A percentile compares a stretch with the other conserved stretches of the same genome.
phyloP scores from a whole-genome alignment of 1,140 invertebrate species.

The Diploscapter pachys region DNA sequence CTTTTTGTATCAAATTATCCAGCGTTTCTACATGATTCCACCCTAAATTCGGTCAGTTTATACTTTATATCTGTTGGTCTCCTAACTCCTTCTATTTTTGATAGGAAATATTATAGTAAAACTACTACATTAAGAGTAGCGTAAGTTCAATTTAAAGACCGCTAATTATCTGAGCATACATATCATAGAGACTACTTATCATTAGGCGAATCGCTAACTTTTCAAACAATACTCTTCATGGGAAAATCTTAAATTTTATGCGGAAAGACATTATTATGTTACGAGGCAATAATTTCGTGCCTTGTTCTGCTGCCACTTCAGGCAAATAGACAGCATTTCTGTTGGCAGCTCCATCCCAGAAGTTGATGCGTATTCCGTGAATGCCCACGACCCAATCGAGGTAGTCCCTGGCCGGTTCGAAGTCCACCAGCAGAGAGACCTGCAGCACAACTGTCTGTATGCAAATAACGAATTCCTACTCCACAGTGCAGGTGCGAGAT shows the following conservation, averaged over 20 bases:
- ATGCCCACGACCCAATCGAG: conserved; percentile 94
- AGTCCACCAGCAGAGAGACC: conserved; percentile 75
- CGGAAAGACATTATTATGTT: neutral
- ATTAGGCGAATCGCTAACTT: too few relatives aligned
- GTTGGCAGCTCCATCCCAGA: conserved; percentile 75
- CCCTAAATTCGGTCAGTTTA: conserved; percentile 65
- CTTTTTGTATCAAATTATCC: conserved; percentile 91
- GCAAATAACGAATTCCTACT: conserved; percentile 68
- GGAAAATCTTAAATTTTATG: too few relatives aligned
- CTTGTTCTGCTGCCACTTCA: conserved; percentile 94
- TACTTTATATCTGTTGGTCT: too few relatives aligned
- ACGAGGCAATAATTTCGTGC: conserved; percentile 61
- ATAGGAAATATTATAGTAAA: too few relatives aligned
- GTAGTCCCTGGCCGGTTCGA: conserved; percentile 90
- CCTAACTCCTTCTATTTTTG: too few relatives aligned
- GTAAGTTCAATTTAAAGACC: too few relatives aligned
- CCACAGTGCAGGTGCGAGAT: conserved; percentile 85
- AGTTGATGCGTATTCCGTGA: conserved; percentile 97
- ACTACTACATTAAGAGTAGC: too few relatives aligned
- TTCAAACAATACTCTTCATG: too few relatives aligned
- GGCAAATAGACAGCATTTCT: conserved; percentile 95
- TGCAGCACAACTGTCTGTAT: conserved; percentile 3
- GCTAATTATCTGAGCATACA: too few relatives aligned
- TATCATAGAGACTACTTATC: too few relatives aligned
- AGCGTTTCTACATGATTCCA: conserved; percentile 97